Conservation (phyloP, 2,113 vertebrate species). For the Todiramphus saurophagus region DNA sequence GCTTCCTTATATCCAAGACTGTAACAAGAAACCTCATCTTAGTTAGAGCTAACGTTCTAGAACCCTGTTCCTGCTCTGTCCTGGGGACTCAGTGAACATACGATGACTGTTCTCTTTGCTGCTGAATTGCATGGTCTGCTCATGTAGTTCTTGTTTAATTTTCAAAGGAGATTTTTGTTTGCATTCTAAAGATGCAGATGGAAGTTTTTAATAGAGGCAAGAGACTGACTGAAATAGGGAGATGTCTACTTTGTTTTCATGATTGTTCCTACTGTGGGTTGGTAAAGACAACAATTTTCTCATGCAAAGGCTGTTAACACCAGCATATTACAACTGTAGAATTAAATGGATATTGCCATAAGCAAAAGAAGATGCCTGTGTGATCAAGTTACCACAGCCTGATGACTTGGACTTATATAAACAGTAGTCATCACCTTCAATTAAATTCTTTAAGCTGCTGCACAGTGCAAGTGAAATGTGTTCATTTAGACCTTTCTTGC, state of each 20-base stretch:
- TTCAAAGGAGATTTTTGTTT: not conserved
- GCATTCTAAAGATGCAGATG: not conserved
- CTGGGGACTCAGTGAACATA: rapidly evolving
- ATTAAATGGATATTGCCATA: not conserved
- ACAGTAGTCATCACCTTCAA: not conserved
- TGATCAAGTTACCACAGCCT: not conserved
- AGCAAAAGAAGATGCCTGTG: not conserved
- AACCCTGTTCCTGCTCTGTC: not conserved
- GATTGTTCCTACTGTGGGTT: not conserved
- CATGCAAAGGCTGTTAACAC: not conserved
- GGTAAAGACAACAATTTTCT: not conserved
- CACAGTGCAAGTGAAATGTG: not conserved
- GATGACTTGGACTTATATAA: not conserved
- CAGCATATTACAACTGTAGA: not conserved
- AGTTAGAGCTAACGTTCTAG: not conserved
- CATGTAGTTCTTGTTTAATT: not conserved
- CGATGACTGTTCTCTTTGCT: not conserved
- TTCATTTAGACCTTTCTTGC: not conserved
- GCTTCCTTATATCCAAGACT: not conserved
- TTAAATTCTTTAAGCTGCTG: not conserved
- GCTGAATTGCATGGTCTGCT: not conserved
- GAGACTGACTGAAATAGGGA: not conserved
- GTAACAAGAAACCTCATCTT: not conserved
- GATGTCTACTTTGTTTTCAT: not conserved
- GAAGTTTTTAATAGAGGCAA: not conserved